Base-by-base conservation (phyloP, 2,113 vertebrate genomes). In the Rhinogobius similis region DNA sequence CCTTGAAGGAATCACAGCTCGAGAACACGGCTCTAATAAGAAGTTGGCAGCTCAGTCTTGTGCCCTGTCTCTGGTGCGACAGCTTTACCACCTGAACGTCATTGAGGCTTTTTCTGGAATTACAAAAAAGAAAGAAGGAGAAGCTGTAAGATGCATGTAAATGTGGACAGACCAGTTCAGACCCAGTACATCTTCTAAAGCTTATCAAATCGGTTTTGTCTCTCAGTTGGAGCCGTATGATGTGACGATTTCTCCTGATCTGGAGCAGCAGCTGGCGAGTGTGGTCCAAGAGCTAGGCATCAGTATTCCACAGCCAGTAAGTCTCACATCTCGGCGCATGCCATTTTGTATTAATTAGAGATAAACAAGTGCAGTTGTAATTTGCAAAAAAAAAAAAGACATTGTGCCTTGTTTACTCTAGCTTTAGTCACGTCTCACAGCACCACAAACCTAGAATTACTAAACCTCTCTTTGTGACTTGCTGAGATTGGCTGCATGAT, bases 11-110 rank as follows among this genome's bases (percentile, higher is more conserved):
- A 95, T 99, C 84, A 94, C 91, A 14, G 93, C 95, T 13, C 93
- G 97, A 0, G 98, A 99, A 69, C 97, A 99, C 12, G 97, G 98
- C 76, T 98, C 97, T 38, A 99, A 98, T 87, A 99, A 99, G 87
- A 99, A 99, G 90, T 83, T 99, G 89, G 98, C 98, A 24, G 97
- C 98, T 0, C 98, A 99, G 75, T 95, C 97, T 5, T 99, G 96
- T 76, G 96, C 98, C 0, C 93, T 98, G 26, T 99, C 98, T 39
- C 86, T 99, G 85, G 93, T 99, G 5, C 94, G 98, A 3, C 98
- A 99, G 69, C 94, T 99, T 10, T 99, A 95, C 88, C 98, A 99
- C 65, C 93, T 99, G 32, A 92, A 92, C 0, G 93, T 99, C 26
- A 92, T 99, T 43, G 98, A 99, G 88, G 78, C 95, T 21, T 99